phyloP scores from a whole-genome alignment of 1,140 invertebrate species.

The Meteorus sp. region DNA sequence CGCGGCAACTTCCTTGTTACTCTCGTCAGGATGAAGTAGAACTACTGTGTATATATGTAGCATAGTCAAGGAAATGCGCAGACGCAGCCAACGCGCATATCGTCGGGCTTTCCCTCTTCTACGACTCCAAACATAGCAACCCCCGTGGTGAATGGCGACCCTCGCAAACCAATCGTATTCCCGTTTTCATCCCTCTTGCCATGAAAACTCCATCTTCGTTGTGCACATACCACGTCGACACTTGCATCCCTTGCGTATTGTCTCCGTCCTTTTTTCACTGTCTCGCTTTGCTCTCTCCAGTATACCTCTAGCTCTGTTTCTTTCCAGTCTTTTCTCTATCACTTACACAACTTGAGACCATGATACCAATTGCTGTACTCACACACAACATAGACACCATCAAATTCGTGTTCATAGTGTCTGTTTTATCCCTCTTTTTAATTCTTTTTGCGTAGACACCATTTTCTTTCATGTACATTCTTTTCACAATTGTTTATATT shows the following conservation, averaged over 20 bases:
- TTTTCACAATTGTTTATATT: no score
- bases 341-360: no score
- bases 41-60: no score
- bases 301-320: neutral
- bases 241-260: conserved; percentile 4
- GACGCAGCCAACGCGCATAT: conserved; percentile 37
- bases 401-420: no score
- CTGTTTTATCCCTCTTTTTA: no score
- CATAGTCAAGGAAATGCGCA: conserved; percentile 58
- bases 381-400: no score
- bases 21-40: conserved; percentile 34
- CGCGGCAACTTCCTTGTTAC: conserved; percentile 33
- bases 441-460: no score
- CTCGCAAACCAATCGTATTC: conserved; percentile 61
- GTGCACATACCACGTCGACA: neutral
- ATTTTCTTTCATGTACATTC: no score
- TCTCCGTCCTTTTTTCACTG: neutral
- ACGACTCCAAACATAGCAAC: conserved; percentile 53
- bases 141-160: conserved; percentile 56
- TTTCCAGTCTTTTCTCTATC: no score
- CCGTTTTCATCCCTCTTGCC: conserved; percentile 58
- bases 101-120: conserved; percentile 34
- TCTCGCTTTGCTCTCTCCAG: neutral
- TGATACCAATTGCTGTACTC: no score
- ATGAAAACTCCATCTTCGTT: conserved; percentile 28